Evolutionary conservation across 2,888 invertebrate species (phyloP).

Genomic region (Caenorhabditis sp.): DNA sequence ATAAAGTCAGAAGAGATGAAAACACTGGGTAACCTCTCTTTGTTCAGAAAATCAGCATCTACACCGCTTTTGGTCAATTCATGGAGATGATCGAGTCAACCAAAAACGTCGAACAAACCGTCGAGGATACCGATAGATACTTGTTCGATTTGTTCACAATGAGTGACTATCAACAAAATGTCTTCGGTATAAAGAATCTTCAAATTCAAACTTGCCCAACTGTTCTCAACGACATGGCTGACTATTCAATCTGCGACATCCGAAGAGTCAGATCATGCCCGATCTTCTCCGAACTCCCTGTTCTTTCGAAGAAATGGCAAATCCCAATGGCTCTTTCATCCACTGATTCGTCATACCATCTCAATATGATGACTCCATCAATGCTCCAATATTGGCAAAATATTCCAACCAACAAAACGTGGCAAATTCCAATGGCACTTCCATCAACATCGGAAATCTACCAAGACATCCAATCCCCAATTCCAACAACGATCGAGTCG

Average conservation of each 20-base stretch:
- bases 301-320: neutral
- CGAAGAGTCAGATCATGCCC: conserved; percentile 17
- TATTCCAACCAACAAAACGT: too few relatives aligned
- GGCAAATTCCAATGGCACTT: neutral
- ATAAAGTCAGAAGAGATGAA: neutral
- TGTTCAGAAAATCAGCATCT: conserved; percentile 30
- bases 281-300: too few relatives aligned
- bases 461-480: neutral
- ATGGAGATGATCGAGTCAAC: conserved; percentile 22
- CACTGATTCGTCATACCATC: neutral
- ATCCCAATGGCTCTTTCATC: neutral
- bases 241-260: neutral
- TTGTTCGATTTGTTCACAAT: conserved; percentile 8
- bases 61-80: conserved; percentile 35
- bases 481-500: neutral
- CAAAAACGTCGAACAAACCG: neutral
- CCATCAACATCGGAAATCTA: neutral
- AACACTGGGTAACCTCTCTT: neutral
- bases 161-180: conserved; percentile 22
- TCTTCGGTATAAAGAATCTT: conserved; percentile 4
- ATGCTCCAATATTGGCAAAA: neutral
- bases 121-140: conserved; percentile 11
- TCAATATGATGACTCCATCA: neutral
- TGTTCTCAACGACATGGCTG: neutral
- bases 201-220: conserved; percentile 23